A percentile compares a stretch with the other conserved stretches of the same genome.
Evolutionary conservation across 2,113 vertebrate species (phyloP).

Genomic region (Rhadina sibilatrix): DNA sequence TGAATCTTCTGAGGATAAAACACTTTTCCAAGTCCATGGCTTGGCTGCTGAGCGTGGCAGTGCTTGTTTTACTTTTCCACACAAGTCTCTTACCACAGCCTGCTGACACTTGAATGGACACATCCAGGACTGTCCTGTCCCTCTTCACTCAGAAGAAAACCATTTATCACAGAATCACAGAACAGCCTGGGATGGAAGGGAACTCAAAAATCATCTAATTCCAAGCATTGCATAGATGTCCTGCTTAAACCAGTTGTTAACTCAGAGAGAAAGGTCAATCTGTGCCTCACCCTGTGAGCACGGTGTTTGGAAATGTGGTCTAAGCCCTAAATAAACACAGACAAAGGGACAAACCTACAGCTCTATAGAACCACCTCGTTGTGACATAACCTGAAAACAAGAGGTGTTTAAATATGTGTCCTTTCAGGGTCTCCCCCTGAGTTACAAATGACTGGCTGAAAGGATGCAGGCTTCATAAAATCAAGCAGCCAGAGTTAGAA

Average conservation of each 20-base stretch:
- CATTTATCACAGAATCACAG: neutral
- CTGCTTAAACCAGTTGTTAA: neutral
- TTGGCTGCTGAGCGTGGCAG: neutral
- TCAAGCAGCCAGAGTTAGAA: neutral
- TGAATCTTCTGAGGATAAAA: neutral
- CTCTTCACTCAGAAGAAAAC: neutral
- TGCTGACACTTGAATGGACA: no score
- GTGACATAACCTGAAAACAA: neutral
- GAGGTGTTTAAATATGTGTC: rapidly evolving
- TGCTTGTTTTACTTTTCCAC: neutral
- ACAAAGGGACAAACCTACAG: neutral
- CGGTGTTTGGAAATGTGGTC: neutral
- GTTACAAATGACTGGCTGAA: neutral
- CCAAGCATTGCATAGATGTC: neutral
- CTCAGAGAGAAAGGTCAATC: neutral
- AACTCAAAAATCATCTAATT: neutral
- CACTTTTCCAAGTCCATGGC: neutral
- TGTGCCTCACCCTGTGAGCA: neutral
- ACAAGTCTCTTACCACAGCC: neutral
- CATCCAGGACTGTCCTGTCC: neutral
- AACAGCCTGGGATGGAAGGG: neutral
- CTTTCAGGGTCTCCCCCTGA: neutral
- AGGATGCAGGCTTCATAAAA: neutral
- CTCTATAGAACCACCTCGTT: rapidly evolving
- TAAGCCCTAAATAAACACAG: neutral